phyloP scores from a whole-genome alignment of 35 echinoderm and acorn worm genomes.

The Heliocidaris tuberculata region DNA sequence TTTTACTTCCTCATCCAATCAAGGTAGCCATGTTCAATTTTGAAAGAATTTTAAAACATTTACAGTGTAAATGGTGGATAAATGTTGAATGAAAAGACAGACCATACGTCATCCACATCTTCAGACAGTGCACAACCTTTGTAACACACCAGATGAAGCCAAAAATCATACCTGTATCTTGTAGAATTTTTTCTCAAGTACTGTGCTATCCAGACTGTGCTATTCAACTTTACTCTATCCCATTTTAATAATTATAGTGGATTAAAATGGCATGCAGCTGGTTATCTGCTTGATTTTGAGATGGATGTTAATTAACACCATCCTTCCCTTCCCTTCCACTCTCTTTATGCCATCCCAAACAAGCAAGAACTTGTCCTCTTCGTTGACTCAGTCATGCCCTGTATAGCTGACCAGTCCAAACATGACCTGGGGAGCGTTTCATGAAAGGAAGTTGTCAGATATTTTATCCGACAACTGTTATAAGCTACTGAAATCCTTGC shows the following conservation, averaged over 20 bases:
- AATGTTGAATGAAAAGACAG: not conserved
- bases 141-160: too few relatives aligned
- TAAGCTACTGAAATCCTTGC: too few relatives aligned
- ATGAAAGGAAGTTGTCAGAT: too few relatives aligned
- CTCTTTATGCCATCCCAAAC: not conserved
- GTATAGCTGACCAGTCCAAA: not conserved
- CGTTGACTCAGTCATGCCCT: not conserved
- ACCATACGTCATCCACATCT: not conserved
- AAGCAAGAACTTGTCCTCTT: not conserved
- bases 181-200: not conserved
- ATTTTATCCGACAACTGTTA: too few relatives aligned
- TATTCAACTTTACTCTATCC: not conserved
- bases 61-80: not conserved
- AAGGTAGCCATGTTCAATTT: too few relatives aligned
- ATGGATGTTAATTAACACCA: slow-evolving; percentile 5
- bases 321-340: not conserved
- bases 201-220: not conserved
- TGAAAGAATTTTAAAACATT: not conserved
- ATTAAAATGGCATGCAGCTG: not conserved
- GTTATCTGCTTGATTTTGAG: not conserved
- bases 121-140: too few relatives aligned
- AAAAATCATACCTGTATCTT: too few relatives aligned
- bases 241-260: not conserved
- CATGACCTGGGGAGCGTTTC: too few relatives aligned
- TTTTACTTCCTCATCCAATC: not conserved